Evolutionary conservation across 2,113 vertebrate genomes (phyloP).

Genomic region (Heptranchias perlo): DNA sequence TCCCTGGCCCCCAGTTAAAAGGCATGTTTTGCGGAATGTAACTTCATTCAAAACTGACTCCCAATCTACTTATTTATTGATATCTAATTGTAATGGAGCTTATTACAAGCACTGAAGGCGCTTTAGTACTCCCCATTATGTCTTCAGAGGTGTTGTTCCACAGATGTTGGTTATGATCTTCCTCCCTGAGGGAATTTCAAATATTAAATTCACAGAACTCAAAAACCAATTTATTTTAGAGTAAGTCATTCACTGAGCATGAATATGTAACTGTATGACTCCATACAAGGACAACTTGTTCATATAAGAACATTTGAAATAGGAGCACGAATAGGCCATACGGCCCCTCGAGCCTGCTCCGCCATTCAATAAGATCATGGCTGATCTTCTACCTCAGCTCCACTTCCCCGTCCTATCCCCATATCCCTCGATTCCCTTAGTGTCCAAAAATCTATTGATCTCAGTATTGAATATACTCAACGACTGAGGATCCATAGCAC

Average conservation of each 20-base stretch:
- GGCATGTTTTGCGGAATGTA: slow-evolving; percentile 18
- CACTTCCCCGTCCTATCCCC: no score
- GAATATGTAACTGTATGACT: slow-evolving; percentile 26
- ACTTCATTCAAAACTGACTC: not conserved
- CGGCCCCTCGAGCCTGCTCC: no score
- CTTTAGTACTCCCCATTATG: slow-evolving; percentile 28
- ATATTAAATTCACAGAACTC: slow-evolving; percentile 21
- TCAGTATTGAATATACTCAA: no score
- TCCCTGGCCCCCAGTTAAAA: slow-evolving; percentile 9
- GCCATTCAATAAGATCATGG: no score
- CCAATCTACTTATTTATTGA: slow-evolving; percentile 33
- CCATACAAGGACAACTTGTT: not conserved
- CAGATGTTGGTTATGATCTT: slow-evolving; percentile 28
- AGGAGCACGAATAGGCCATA: no score
- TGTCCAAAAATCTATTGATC: no score
- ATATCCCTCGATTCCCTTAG: no score
- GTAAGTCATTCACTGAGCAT: slow-evolving; percentile 3
- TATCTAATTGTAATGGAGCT: slow-evolving; percentile 21
- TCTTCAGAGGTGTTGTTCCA: not conserved
- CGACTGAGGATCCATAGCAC: no score
- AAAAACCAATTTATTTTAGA: slow-evolving; percentile 31
- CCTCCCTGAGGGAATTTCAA: slow-evolving; percentile 25
- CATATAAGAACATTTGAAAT: no score
- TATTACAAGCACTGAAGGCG: not conserved
- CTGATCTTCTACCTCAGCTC: no score